These are phyloP conservation scores for Xiphophorus hellerii DNA, from an alignment of 2,113 vertebrate genomes.

Conservation along the genomic window DNA sequence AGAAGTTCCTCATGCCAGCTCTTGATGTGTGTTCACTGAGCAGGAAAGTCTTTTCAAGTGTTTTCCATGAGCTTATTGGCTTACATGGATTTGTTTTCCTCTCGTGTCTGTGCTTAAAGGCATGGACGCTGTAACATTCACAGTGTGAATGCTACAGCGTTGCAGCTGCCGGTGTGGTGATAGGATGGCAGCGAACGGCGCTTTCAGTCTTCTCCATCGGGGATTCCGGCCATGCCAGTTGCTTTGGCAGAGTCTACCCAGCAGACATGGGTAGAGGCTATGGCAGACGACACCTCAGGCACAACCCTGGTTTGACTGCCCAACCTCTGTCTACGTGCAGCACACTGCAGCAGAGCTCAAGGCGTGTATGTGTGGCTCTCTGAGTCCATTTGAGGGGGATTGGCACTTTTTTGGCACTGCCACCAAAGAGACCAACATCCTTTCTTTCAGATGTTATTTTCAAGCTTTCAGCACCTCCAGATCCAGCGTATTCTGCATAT, in stretches of 20 bases:
- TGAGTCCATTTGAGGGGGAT: slow-evolving; percentile 41
- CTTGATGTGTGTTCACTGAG: slow-evolving; percentile 26
- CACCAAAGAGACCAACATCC: slow-evolving; percentile 49
- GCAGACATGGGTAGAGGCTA: slow-evolving; percentile 49
- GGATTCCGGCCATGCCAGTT: slow-evolving; percentile 53
- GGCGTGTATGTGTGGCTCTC: slow-evolving; percentile 23
- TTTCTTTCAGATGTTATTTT: slow-evolving; percentile 59
- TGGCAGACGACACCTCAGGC: slow-evolving; percentile 66
- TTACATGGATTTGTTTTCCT: slow-evolving; percentile 37
- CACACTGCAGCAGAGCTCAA: slow-evolving; percentile 42
- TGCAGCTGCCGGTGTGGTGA: slow-evolving; percentile 72
- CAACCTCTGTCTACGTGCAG: slow-evolving; percentile 53
- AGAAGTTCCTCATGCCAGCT: slow-evolving; percentile 39
- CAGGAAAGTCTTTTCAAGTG: slow-evolving; percentile 42
- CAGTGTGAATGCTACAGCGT: slow-evolving; percentile 58
- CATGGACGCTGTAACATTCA: slow-evolving; percentile 54
- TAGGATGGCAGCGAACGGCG: slow-evolving; percentile 63
- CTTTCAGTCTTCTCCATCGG: slow-evolving; percentile 48
- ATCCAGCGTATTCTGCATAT: slow-evolving; percentile 38
- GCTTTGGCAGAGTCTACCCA: slow-evolving; percentile 53
- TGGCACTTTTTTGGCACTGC: slow-evolving; percentile 52
- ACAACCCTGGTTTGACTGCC: slow-evolving; percentile 51
- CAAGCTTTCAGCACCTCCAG: slow-evolving; percentile 52
- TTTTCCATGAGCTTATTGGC: slow-evolving; percentile 26
- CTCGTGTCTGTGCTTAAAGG: slow-evolving; percentile 52